These are phyloP conservation scores for Sebastes alutus DNA, from an alignment of 2,797 vertebrate genomes.

Conservation along the genomic window DNA sequence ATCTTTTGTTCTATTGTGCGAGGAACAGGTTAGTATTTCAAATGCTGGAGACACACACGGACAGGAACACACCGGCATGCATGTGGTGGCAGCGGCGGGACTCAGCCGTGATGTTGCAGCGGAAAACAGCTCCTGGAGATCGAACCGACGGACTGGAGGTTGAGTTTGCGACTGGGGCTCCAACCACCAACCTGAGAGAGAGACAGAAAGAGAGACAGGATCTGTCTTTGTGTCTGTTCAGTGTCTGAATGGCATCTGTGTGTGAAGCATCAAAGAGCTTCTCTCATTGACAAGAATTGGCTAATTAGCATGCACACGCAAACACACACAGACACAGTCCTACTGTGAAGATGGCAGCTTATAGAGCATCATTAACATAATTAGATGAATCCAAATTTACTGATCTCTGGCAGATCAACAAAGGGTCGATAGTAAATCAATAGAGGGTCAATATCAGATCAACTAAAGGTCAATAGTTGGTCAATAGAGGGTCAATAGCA, in stretches of 20 bases:
- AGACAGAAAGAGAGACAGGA: conserved; percentile 15
- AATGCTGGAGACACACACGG: not conserved
- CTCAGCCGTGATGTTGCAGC: conserved; percentile 81
- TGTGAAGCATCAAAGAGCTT: conserved; percentile 60
- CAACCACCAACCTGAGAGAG: conserved; percentile 87
- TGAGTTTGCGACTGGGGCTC: conserved; percentile 88
- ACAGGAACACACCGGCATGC: conserved; percentile 83
- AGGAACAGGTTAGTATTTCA: not conserved
- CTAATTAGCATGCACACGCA: conserved; percentile 55
- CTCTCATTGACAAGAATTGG: conserved; percentile 39
- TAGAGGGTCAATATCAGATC: not conserved
- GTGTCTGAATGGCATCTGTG: conserved; percentile 59
- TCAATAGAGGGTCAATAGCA: not conserved
- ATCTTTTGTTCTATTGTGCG: not conserved
- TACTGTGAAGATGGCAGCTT: not conserved
- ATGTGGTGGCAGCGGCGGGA: conserved; percentile 81
- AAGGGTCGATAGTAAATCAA: not conserved
- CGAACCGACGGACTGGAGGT: conserved; percentile 59
- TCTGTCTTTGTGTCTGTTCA: conserved; percentile 36
- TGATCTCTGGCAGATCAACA: not conserved
- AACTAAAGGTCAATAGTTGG: not conserved
- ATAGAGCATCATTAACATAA: not conserved
- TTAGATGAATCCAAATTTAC: not conserved
- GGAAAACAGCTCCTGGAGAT: conserved; percentile 89
- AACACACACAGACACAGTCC: not conserved